These are phyloP conservation scores for Rhegmatorhina hoffmannsi DNA, from an alignment of 2,113 vertebrate genomes.

Conservation along the genomic window DNA sequence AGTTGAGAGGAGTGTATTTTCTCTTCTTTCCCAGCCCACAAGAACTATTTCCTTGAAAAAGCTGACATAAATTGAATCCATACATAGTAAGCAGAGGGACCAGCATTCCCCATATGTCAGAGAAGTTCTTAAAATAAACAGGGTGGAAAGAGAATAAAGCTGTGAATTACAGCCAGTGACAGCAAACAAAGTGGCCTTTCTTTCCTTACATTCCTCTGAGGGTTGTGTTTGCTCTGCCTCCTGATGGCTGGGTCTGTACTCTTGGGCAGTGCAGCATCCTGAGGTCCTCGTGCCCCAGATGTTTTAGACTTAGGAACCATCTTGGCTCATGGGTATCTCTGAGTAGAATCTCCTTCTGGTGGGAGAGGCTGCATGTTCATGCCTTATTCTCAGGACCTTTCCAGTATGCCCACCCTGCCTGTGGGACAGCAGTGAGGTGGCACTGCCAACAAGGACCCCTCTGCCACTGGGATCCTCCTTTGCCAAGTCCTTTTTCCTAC, in stretches of 20 bases:
- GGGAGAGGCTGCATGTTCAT: accelerated
- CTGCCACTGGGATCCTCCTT: background rate
- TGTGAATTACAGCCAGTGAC: background rate
- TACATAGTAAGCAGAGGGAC: background rate
- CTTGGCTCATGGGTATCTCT: accelerated
- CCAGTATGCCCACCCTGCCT: background rate
- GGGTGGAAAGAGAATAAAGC: background rate
- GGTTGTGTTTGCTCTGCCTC: accelerated
- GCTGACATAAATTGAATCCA: background rate
- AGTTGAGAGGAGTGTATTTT: background rate
- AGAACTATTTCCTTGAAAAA: background rate
- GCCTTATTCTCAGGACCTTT: background rate
- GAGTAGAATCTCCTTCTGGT: background rate
- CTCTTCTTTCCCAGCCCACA: background rate
- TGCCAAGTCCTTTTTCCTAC: background rate
- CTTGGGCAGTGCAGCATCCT: accelerated
- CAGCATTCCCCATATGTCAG: background rate
- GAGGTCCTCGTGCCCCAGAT: accelerated
- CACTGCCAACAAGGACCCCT: background rate
- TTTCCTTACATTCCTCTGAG: accelerated
- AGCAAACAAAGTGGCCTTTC: background rate
- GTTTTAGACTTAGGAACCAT: background rate
- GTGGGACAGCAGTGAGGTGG: background rate
- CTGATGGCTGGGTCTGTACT: accelerated
- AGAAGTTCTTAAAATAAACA: background rate